Evolutionary conservation across 2,113 vertebrate species (phyloP).

Genomic region (Anguilla rostrata): DNA sequence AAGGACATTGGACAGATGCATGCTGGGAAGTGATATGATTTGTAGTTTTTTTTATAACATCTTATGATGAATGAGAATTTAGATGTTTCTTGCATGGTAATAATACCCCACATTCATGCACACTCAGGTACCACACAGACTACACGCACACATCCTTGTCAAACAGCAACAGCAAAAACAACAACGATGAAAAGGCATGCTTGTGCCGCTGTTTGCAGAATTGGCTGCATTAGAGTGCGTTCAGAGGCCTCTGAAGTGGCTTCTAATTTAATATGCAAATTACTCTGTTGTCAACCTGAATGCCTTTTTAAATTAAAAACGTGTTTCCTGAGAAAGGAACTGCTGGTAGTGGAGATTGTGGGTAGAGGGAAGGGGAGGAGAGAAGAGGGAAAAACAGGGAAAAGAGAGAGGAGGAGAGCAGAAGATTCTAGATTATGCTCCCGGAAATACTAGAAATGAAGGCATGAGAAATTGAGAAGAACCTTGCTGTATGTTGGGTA

Average conservation of each 20-base stretch:
- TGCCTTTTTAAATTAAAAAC: constrained; percentile 64
- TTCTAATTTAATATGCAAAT: constrained; percentile 76
- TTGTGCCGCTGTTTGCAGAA: constrained; percentile 48
- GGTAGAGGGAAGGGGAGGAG: constrained; percentile 23
- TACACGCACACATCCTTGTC: constrained; percentile 45
- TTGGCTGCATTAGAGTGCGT: constrained; percentile 49
- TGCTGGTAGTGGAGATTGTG: background rate
- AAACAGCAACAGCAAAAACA: constrained; percentile 46
- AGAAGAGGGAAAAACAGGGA: background rate
- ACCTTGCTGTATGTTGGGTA: background rate
- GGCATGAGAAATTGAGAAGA: background rate
- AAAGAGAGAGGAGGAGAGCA: background rate
- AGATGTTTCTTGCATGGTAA: background rate
- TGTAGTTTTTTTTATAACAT: background rate
- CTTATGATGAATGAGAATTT: background rate
- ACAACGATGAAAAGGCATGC: constrained; percentile 39
- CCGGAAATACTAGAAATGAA: background rate
- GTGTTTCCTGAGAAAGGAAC: constrained; percentile 38
- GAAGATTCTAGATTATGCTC: background rate
- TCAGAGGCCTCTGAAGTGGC: constrained; percentile 58
- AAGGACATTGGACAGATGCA: background rate
- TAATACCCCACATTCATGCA: background rate
- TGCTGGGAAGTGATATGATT: background rate
- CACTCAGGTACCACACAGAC: background rate
- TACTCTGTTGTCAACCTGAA: constrained; percentile 65